Percentiles rank a stretch among this genome's conserved stretches.
Conservation (phyloP, 2,888 invertebrate species). For the Cryptosula pallasiana region DNA sequence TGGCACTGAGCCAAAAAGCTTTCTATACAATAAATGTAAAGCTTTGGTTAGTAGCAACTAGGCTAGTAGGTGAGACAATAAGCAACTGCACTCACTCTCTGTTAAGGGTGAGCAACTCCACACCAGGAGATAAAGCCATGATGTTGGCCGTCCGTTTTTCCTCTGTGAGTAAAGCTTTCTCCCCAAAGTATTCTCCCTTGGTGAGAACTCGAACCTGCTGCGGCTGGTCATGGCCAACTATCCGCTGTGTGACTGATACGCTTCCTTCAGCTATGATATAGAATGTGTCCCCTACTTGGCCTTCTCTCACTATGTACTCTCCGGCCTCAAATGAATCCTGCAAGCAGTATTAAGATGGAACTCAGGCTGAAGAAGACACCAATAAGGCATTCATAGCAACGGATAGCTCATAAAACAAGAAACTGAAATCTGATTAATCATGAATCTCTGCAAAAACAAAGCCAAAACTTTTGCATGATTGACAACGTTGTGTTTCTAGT, state of each 20-base stretch:
- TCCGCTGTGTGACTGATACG: conserved; percentile 85
- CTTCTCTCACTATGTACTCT: conserved; percentile 92
- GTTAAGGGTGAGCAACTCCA: conserved; percentile 78
- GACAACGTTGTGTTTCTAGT: no score
- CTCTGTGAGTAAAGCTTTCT: conserved; percentile 70
- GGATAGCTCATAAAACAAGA: no score
- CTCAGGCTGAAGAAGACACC: no score
- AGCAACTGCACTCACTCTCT: conserved; percentile 63
- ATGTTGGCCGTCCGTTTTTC: conserved; percentile 83
- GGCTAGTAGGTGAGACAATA: no score
- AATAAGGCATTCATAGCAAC: no score
- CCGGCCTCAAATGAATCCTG: conserved; percentile 83
- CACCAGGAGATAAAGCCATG: conserved; percentile 76
- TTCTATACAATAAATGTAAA: no score
- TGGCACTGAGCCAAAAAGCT: no score
- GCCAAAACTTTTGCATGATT: no score
- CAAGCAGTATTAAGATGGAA: no score
- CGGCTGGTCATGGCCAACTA: conserved; percentile 63
- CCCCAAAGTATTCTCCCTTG: conserved; percentile 96
- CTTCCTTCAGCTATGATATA: conserved; percentile 90
- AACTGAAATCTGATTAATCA: no score
- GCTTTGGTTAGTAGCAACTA: no score
- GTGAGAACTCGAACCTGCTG: conserved; percentile 82
- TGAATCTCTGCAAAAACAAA: no score
- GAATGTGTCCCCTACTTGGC: conserved; percentile 90